Base-by-base conservation (phyloP, 2,888 invertebrate species). In the Onchidella celtica region DNA sequence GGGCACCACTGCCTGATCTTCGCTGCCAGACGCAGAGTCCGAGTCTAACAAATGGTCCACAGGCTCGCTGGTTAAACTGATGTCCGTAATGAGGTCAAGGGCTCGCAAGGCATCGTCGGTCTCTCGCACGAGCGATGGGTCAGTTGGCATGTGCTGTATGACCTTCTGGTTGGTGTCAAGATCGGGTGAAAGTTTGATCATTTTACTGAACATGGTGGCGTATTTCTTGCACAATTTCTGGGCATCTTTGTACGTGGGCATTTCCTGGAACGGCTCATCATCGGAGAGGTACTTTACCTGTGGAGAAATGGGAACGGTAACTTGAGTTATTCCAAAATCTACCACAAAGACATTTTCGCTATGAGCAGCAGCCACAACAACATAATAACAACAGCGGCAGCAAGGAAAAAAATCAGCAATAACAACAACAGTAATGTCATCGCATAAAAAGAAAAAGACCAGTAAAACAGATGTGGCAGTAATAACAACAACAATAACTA, bases 181-280 rank as follows among this genome's bases (percentile, higher is more conserved):
- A 6, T 90, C 87, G 0, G 89, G 87, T 11, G 90, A 88, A 21
- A 91, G 82, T 79, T 89, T 91, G 63, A 91, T 91, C 80, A 91
- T 82, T 24, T 86, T 85, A 34, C 86, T 84, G 81, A 82, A 91
- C n/a, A 87, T 74, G 27, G 66, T 2, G 4, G 89, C 88, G 79
- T 88, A 90, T 81, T 89, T 89, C 72, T 85, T 79, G 83, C 90
- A 89, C 76, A 91, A 81, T 57, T 83, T 79, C 55, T 86, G 79
- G 3, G 89, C 89, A 80, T 90, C 89, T 68, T 85, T 87, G 74
- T 86, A 90, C n/a, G 87, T 85, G 27, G 83, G 36, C 76, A 86
- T 61, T 36, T 87, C 84, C 34, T 75, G n/a, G 72, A 87, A 87
- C n/a, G 86, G 85, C 0, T 87, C 88, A 17, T 86, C 87, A 6